These are phyloP conservation scores for Drosophila chauvacae DNA, from an alignment of 1,140 invertebrate genomes.

Conservation along the genomic window DNA sequence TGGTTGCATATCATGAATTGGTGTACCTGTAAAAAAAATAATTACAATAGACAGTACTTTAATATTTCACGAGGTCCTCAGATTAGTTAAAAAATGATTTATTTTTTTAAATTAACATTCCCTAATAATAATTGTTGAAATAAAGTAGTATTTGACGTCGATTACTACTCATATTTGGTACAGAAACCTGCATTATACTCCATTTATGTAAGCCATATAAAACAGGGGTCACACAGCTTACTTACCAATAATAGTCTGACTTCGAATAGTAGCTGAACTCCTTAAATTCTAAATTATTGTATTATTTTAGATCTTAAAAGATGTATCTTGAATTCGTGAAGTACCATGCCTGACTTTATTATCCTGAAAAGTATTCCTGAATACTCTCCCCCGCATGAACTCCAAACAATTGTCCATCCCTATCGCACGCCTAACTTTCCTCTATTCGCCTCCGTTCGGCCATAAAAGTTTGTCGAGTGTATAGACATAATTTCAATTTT, in stretches of 20 bases:
- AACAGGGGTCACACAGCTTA: too few species aligned
- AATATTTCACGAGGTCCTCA: too few species aligned
- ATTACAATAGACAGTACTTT: background rate
- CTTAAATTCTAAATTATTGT: background rate
- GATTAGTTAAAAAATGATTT: too few species aligned
- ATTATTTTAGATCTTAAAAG: too few species aligned
- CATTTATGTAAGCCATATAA: too few species aligned
- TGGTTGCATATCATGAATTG: background rate
- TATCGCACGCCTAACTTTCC: constrained; percentile 9
- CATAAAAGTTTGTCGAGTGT: constrained; percentile 66
- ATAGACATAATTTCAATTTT: constrained; percentile 83
- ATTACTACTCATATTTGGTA: too few species aligned
- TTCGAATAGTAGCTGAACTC: too few species aligned
- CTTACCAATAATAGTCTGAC: too few species aligned
- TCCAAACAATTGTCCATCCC: background rate
- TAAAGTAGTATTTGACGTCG: too few species aligned
- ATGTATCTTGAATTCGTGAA: background rate
- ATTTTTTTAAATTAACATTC: too few species aligned
- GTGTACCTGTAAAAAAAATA: background rate
- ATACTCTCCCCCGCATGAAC: constrained; percentile 6
- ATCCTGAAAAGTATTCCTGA: background rate
- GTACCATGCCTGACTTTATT: background rate
- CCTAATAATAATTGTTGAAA: too few species aligned
- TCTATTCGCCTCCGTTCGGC: constrained; percentile 14
- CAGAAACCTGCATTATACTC: too few species aligned